phyloP scores from a whole-genome alignment of 2,888 invertebrate species.

The Leptothorax acervorum region DNA sequence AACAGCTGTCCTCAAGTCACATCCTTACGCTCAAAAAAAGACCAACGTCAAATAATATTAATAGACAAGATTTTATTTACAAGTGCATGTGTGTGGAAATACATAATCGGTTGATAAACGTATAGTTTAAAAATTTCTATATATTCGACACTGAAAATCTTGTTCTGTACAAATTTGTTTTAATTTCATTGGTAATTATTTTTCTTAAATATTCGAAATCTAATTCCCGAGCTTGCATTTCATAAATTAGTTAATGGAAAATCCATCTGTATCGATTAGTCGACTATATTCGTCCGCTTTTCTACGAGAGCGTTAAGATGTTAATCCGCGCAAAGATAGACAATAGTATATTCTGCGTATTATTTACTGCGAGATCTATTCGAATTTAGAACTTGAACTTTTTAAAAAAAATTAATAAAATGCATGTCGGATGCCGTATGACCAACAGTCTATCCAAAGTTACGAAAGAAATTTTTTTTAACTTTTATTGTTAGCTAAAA shows the following conservation, averaged over 20 bases:
- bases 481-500: background rate
- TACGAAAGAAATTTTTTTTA: background rate
- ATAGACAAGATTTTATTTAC: slow-evolving; percentile 52
- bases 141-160: background rate
- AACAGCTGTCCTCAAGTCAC: too few relatives aligned
- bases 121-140: background rate
- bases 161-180: background rate
- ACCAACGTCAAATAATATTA: background rate
- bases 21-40: background rate
- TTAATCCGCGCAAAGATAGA: background rate
- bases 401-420: slow-evolving; percentile 58
- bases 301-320: background rate
- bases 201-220: background rate
- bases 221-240: background rate
- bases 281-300: background rate
- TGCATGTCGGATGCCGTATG: slow-evolving; percentile 62
- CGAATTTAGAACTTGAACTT: slow-evolving; percentile 69
- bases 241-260: background rate
- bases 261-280: background rate
- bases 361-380: slow-evolving; percentile 65
- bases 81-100: background rate
- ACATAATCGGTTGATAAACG: background rate
- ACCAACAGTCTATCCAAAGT: slow-evolving; percentile 44
- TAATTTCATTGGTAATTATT: background rate
- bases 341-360: background rate